These are phyloP conservation scores for Neelides folsomi DNA, from an alignment of 2,888 invertebrate genomes.

Conservation along the genomic window DNA sequence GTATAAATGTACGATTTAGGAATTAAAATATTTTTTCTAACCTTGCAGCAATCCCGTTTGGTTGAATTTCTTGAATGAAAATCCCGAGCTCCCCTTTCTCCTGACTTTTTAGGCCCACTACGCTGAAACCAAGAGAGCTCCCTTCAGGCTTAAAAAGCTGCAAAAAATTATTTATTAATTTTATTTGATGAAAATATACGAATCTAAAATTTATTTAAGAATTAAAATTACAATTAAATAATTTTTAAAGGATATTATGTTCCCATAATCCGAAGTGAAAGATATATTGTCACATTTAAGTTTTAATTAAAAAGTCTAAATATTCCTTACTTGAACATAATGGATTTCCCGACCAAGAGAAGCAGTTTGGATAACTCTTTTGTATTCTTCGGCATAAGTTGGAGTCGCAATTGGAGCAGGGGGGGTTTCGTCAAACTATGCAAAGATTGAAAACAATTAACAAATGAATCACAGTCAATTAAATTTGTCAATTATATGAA, in stretches of 20 bases:
- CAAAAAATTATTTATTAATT: slow-evolving; percentile 14
- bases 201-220: too few relatives aligned
- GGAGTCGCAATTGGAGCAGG: slow-evolving; percentile 43
- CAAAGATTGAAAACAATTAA: too few relatives aligned
- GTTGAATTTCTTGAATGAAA: slow-evolving; percentile 53
- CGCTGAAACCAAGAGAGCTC: slow-evolving; percentile 58
- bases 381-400: slow-evolving; percentile 45
- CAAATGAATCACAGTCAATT: neutral
- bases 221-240: too few relatives aligned
- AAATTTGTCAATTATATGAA: neutral
- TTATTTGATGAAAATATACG: too few relatives aligned
- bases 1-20: too few relatives aligned
- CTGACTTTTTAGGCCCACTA: slow-evolving; percentile 49
- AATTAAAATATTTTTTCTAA: too few relatives aligned
- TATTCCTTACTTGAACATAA: slow-evolving; percentile 43
- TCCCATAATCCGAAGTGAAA: too few relatives aligned
- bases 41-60: slow-evolving; percentile 51
- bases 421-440: slow-evolving; percentile 38
- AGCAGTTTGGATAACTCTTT: slow-evolving; percentile 45
- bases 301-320: too few relatives aligned
- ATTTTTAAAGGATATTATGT: too few relatives aligned
- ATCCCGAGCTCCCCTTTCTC: slow-evolving; percentile 52
- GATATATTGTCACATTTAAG: too few relatives aligned
- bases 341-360: slow-evolving; percentile 48
- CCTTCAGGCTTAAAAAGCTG: slow-evolving; percentile 51